Conservation (phyloP, 2,797 vertebrate species). For the Thamnophis elegans region DNA sequence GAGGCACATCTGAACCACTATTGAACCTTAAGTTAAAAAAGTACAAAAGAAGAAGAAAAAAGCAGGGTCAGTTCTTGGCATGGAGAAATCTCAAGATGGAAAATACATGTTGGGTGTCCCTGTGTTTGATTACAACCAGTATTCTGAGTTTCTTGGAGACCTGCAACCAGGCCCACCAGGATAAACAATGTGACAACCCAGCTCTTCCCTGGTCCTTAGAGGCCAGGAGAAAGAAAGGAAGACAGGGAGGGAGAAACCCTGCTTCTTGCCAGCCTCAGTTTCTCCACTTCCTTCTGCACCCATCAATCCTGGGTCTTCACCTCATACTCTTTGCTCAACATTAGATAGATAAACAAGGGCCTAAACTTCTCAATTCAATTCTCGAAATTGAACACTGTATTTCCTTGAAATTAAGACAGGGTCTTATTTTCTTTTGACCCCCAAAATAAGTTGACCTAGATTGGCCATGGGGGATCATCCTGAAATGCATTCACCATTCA, state of each 20-base stretch:
- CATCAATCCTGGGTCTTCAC: background rate
- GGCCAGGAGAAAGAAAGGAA: background rate
- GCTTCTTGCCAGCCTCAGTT: background rate
- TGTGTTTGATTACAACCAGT: background rate
- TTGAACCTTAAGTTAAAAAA: background rate
- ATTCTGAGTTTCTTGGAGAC: background rate
- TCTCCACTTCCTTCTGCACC: background rate
- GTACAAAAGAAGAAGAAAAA: background rate
- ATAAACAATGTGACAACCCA: accelerated
- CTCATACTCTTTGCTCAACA: background rate
- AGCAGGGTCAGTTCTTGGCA: background rate
- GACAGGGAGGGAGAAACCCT: background rate
- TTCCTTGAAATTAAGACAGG: too few species aligned
- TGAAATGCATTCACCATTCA: background rate
- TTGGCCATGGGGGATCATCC: background rate
- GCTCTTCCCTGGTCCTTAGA: background rate
- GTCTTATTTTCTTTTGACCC: too few species aligned
- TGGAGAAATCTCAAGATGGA: background rate
- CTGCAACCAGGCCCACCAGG: background rate
- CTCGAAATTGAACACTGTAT: too few species aligned
- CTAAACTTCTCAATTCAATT: background rate
- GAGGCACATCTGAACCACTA: background rate
- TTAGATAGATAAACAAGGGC: background rate
- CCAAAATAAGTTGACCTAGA: background rate
- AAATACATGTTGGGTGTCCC: background rate